These are phyloP conservation scores for Charanyca ferruginea DNA, from an alignment of 2,888 invertebrate species.

Conservation along the genomic window DNA sequence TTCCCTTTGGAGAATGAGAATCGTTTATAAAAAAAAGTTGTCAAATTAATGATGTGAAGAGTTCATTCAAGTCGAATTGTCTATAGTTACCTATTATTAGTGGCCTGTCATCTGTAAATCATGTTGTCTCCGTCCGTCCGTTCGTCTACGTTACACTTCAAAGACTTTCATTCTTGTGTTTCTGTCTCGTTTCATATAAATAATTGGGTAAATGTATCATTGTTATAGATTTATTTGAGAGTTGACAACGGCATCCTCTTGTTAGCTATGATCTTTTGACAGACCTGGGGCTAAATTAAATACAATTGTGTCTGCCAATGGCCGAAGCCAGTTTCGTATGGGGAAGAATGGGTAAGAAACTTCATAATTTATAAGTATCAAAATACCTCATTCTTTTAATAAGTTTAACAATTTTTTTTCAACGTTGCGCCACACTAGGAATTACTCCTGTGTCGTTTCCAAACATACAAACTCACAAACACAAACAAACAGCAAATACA, in stretches of 20 bases:
- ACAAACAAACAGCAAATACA: too few relatives aligned
- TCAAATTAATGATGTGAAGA: background rate
- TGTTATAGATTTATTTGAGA: slow-evolving; percentile 31
- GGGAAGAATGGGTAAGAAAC: too few relatives aligned
- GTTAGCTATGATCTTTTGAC: slow-evolving; percentile 18
- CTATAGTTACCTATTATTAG: slow-evolving; percentile 32
- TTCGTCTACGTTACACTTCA: slow-evolving; percentile 50
- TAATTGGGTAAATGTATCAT: slow-evolving; percentile 55
- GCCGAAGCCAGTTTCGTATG: too few relatives aligned
- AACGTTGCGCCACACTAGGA: too few relatives aligned
- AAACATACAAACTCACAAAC: too few relatives aligned
- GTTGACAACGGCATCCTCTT: slow-evolving; percentile 4
- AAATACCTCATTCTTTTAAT: too few relatives aligned
- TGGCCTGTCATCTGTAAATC: slow-evolving; percentile 31
- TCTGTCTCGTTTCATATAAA: slow-evolving; percentile 45
- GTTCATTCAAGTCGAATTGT: background rate
- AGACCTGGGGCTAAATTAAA: background rate
- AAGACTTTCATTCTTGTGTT: slow-evolving; percentile 42
- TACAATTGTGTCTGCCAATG: background rate
- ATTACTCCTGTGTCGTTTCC: too few relatives aligned
- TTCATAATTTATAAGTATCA: too few relatives aligned
- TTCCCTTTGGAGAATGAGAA: background rate
- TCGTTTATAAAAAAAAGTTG: background rate
- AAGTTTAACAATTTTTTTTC: too few relatives aligned
- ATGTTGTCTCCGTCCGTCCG: slow-evolving; percentile 25